Evolutionary conservation across 2,888 invertebrate species (phyloP).

Genomic region (Aleiodes leptofemur): DNA sequence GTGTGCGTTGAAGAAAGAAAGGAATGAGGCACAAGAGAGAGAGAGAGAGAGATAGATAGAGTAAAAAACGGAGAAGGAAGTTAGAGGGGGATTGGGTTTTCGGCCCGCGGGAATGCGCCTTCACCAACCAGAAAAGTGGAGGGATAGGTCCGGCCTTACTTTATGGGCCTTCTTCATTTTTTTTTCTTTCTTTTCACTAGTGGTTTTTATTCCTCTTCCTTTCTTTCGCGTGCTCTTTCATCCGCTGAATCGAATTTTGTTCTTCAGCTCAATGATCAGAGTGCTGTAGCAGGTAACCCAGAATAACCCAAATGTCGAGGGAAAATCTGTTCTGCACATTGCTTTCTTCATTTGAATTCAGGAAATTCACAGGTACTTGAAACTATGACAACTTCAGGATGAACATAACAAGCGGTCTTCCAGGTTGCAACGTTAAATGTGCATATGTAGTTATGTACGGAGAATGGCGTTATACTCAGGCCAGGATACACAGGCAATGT

Average conservation of each 20-base stretch:
- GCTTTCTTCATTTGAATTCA: too few relatives aligned
- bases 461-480: constrained; percentile 39
- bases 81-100: constrained; percentile 64
- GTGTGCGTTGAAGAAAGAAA: constrained; percentile 46
- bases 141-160: constrained; percentile 68
- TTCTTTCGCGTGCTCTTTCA: constrained; percentile 37
- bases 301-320: too few relatives aligned
- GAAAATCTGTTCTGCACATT: too few relatives aligned
- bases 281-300: too few relatives aligned
- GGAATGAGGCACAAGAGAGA: constrained; percentile 24
- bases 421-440: constrained; percentile 17
- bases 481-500: constrained; percentile 55
- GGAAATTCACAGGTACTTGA: too few relatives aligned
- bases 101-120: constrained; percentile 69
- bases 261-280: too few relatives aligned
- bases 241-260: constrained; percentile 9
- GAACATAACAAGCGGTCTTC: constrained; percentile 11
- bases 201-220: constrained; percentile 33
- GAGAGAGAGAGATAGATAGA: constrained; percentile 4
- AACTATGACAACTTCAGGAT: neutral
- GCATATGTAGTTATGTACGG: constrained; percentile 35
- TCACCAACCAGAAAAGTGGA: constrained; percentile 53
- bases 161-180: constrained; percentile 37
- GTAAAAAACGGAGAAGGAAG: constrained; percentile 27
- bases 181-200: constrained; percentile 1